Evolutionary conservation across 2,888 invertebrate genomes (phyloP), one percentile per base, ranked within the genome.

Genomic region (Cheilosia grossa): DNA sequence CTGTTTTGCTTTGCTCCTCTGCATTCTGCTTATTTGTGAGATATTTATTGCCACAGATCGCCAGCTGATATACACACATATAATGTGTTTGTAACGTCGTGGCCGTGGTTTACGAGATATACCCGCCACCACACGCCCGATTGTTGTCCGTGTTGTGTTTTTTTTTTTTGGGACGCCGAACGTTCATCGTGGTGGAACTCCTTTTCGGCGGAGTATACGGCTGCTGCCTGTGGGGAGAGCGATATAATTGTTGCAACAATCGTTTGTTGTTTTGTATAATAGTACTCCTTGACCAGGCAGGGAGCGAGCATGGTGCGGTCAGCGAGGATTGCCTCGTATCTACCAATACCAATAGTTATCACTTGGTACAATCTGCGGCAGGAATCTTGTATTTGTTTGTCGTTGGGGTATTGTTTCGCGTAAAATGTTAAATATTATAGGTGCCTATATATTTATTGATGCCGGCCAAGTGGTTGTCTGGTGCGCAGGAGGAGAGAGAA

Each of bases 11-110:
- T 89, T 13, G 37, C 89, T 91, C 91, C 90, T 91, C 91, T 89
- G 90, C 90, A 91, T 91, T 91, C 90, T 91, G 91, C 91, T 91
- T 92, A 92, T 91, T 91, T 91, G 91, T 91, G 91, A 91, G 91
- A 91, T 92, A 91, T 91, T 91, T 91, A 91, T 91, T 91, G 91
- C 92, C 91, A 90, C 90, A 90, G 91, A 91, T 92, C 91, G 91
- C 88, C 88, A 88, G 89, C 88, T 89, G 91, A 92, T 91, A 92
- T 91, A 89, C 90, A 91, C 91, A 91, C 91, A 89, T 90, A 90
- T 90, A 90, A 90, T 90, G 90, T 90, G 88, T 70, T 73, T 56
- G 81, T 61, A 58, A 85, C 81, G 81, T 81, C 85, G 81, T 81
- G 75, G 85, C 70, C 72, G 85, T 85, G 85, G 81, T 85, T 85